Conservation (phyloP, 2,888 invertebrate genomes). For the Trissoscelio sp. region DNA sequence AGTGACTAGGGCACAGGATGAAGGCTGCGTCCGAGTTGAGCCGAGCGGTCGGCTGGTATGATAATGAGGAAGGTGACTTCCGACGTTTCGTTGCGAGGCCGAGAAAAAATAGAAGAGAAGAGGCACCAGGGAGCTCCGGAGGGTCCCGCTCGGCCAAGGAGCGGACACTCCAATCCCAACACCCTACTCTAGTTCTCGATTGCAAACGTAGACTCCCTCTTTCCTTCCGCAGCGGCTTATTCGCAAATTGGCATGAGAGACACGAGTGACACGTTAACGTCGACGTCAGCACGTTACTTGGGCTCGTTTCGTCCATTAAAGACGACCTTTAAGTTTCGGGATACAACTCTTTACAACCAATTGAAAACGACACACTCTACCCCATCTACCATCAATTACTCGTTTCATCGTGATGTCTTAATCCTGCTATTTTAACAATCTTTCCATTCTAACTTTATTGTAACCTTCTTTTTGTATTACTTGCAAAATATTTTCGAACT, state of each 20-base stretch:
- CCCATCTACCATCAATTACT: constrained; percentile 49
- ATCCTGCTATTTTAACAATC: constrained; percentile 50
- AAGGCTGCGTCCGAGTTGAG: constrained; percentile 81
- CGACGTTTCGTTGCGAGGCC: constrained; percentile 80
- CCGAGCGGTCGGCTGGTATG: constrained; percentile 81
- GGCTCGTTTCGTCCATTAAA: constrained; percentile 69
- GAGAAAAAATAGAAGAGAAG: constrained; percentile 69
- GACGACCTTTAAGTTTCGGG: constrained; percentile 69
- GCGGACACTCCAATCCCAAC: constrained; percentile 82
- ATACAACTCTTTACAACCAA: constrained; percentile 66
- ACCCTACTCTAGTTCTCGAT: constrained; percentile 73
- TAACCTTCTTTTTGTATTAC: no score
- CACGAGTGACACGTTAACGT: constrained; percentile 70
- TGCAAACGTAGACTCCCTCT: constrained; percentile 72
- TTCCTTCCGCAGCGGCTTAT: constrained; percentile 77
- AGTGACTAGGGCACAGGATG: constrained; percentile 83
- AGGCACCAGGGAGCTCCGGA: constrained; percentile 65
- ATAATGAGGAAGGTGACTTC: constrained; percentile 84
- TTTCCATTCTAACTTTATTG: no score
- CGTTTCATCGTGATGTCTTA: constrained; percentile 58
- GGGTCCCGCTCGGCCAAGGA: constrained; percentile 78
- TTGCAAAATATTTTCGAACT: no score
- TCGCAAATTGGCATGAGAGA: constrained; percentile 80
- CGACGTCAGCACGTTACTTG: constrained; percentile 70
- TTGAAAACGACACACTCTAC: constrained; percentile 51